Evolutionary conservation across 1,140 invertebrate species (phyloP), one percentile per base, ranked within the genome.

Genomic region (Drosophila elegans): DNA sequence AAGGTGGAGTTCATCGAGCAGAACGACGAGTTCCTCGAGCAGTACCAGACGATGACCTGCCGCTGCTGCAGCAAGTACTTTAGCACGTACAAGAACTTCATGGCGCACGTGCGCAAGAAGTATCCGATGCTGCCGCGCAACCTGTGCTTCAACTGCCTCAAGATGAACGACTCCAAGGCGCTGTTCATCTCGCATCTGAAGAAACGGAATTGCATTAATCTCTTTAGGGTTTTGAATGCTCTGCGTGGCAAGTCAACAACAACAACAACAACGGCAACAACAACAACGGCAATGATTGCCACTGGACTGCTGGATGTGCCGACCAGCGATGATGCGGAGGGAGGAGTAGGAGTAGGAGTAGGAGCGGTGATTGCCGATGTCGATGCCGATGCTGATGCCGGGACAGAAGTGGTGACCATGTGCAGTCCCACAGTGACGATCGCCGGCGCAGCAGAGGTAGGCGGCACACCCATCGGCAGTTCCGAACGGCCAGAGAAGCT

Each of bases 91-190:
- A 92, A 92, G 69, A 91, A 91, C 57, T 92, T 92, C 45, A 92
- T 92, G 92, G 92, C 91, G n/a, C 92, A 92, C 49, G 92, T 92
- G 57, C 84, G 92, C 42, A 92, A 92, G 46, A 92, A 92, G 75
- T 92, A 92, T 72, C 79, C 83, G 10, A 54, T 74, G 44, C 52
- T 92, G 69, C 88, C 92, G 44, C 78, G 92, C 42, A 92, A 92
- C 42, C 57, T 92, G 0, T 92, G 92, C 71, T 92, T 92, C 56
- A 92, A 92, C 45, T 92, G 92, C 63, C 74, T 92, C 53, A 92
- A 92, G 55, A 82, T 91, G 79, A 92, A 92, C 54, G 88, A 92
- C 27, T 91, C 91, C 9, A 92, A 92, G 57, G 90, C 91, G 29
- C 55, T 91, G 49, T 92, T 92, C 71, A 91, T 92, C 48, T 92